Evolutionary conservation across 2,113 vertebrate species (phyloP), one percentile per base, ranked within the genome.

Genomic region (Rhegmatorhina hoffmannsi): DNA sequence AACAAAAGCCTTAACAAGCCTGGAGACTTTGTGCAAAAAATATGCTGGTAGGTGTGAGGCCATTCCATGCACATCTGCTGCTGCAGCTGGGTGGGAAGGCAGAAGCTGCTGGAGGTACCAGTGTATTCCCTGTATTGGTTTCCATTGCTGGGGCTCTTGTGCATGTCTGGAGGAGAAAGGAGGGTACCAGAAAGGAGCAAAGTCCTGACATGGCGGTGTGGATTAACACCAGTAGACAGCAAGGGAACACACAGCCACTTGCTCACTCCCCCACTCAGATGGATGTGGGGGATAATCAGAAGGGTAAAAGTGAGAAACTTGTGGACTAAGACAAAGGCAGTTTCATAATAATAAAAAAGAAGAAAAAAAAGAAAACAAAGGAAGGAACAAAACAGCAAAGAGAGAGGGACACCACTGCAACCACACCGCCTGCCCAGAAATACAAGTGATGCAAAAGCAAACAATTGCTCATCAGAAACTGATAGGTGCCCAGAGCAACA

Each of bases 1-100:
- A 94, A 78, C 58, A 88, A 82, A 82, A 89, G 49, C n/a, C n/a
- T 90, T 79, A 69, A 53, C 40, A 82, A 94, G 62, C 11, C 67
- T 78, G 43, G 40, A 78, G n/a, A 26, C 52, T 50, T 40, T 0
- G 4, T 46, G 64, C 24, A 60, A 66, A 68, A 92, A 70, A 80
- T 24, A 5, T 29, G 26, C 33, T 8, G 25, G 16, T 34, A 26
- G 59, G 66, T 1, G 2, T 63, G 38, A 85, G 49, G n/a, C 46
- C 17, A 4, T 73, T 33, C 60, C 29, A 8, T 21, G 69, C 43
- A 70, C 87, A 87, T 21, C 73, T 94, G 81, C 77, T 91, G 34
- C 83, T 75, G 84, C 76, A 94, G 59, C 80, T 89, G 84, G 21
- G 38, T 0, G 11, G 43, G 55, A 60, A 49, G 20, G 36, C 31